A percentile compares a stretch with the other conserved stretches of the same genome.
These are phyloP conservation scores for Poeciliopsis turrubarensis DNA, from an alignment of 2,113 vertebrate species.

Conservation along the genomic window DNA sequence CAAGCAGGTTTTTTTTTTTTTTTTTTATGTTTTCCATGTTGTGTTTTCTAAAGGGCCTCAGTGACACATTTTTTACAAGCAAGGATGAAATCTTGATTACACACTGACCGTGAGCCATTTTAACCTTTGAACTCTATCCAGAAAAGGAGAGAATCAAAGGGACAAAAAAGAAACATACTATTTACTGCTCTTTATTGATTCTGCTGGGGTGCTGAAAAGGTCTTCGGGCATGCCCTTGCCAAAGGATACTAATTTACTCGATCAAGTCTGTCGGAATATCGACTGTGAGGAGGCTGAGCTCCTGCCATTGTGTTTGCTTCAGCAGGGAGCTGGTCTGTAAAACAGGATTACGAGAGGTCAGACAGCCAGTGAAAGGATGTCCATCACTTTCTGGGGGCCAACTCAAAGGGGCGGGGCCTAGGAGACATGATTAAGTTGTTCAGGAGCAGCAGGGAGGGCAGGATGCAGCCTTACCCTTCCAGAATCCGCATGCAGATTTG, in stretches of 20 bases:
- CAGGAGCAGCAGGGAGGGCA: conserved; percentile 81
- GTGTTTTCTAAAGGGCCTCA: neutral
- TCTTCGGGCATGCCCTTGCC: conserved; percentile 96
- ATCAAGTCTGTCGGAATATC: conserved; percentile 98
- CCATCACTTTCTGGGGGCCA: conserved; percentile 92
- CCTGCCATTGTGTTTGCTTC: conserved; percentile 93
- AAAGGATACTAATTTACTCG: conserved; percentile 99
- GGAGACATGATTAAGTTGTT: conserved; percentile 94
- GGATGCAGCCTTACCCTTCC: conserved; percentile 35
- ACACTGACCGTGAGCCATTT: conserved; percentile 38
- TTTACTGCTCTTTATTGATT: conserved; percentile 95
- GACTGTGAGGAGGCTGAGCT: conserved; percentile 94
- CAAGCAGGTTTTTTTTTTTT: neutral
- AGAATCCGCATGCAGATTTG: conserved; percentile 85
- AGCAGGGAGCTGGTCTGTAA: conserved; percentile 97
- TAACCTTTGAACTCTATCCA: conserved; percentile 48
- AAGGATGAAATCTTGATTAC: conserved; percentile 55
- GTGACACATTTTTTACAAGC: conserved; percentile 17
- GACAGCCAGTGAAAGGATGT: conserved; percentile 93
- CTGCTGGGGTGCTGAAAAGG: conserved; percentile 93
- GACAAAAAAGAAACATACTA: conserved; percentile 76
- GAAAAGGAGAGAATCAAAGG: conserved; percentile 41
- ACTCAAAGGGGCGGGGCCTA: conserved; percentile 87
- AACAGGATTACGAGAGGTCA: conserved; percentile 99
- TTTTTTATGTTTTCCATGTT: neutral